phyloP scores from a whole-genome alignment of 2,113 vertebrate species.

The Indicator maculatus region DNA sequence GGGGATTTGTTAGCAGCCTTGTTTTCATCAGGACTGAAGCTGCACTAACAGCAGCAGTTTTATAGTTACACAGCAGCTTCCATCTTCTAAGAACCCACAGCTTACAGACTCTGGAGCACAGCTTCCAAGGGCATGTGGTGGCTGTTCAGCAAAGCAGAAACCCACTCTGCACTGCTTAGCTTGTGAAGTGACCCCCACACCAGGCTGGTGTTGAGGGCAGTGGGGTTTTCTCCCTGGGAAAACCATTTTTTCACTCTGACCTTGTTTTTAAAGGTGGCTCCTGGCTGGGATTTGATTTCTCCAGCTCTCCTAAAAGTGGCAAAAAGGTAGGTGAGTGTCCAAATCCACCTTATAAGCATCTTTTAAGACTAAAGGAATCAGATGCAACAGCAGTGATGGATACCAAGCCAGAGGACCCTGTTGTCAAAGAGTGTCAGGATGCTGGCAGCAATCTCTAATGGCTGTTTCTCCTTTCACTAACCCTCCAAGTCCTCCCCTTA shows the following conservation, averaged over 20 bases:
- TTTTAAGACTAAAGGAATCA: constrained; percentile 7
- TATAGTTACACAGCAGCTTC: constrained; percentile 11
- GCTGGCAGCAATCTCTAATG: constrained; percentile 18
- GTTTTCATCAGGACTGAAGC: constrained; percentile 26
- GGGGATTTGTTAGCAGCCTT: constrained; percentile 39
- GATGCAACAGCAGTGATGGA: neutral
- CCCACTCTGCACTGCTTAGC: neutral
- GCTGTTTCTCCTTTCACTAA: constrained; percentile 4
- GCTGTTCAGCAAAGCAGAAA: neutral
- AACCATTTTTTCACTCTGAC: neutral
- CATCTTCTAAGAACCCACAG: neutral
- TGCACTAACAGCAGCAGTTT: constrained; percentile 38
- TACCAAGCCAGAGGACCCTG: neutral
- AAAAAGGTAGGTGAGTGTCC: constrained; percentile 4
- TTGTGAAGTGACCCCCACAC: neutral
- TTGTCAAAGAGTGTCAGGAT: neutral
- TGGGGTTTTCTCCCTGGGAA: rapidly evolving
- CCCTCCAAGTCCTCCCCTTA: constrained; percentile 14
- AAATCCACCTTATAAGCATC: constrained; percentile 17
- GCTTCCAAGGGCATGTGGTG: neutral
- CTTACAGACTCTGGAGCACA: neutral
- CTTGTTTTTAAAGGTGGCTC: constrained; percentile 14
- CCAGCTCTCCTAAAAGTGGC: neutral
- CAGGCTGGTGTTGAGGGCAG: neutral
- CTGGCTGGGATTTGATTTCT: constrained; percentile 9